phyloP scores from a whole-genome alignment of 2,113 vertebrate species.

The Clarias magur region DNA sequence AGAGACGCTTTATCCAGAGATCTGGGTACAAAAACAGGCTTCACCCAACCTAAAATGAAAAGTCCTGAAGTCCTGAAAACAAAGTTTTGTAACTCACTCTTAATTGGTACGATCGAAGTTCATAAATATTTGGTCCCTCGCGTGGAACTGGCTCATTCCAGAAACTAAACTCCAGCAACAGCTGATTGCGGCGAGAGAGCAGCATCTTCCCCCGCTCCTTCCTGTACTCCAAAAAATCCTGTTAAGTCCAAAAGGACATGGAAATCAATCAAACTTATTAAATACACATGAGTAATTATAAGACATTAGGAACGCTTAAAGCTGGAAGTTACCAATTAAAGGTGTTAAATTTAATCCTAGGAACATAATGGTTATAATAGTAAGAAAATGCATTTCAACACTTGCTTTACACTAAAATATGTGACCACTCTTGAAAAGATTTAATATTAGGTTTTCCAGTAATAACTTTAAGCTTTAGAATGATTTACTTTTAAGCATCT shows the following conservation, averaged over 20 bases:
- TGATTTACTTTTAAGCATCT: background rate
- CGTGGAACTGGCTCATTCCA: slow-evolving; percentile 93
- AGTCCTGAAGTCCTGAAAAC: background rate
- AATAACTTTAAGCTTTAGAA: background rate
- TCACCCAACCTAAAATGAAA: background rate
- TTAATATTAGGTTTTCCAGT: background rate
- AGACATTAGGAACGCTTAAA: background rate
- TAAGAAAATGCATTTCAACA: background rate
- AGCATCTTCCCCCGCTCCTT: slow-evolving; percentile 91
- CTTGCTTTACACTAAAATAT: background rate
- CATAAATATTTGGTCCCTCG: slow-evolving; percentile 91
- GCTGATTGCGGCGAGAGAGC: slow-evolving; percentile 90
- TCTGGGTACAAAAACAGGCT: background rate
- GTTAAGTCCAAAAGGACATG: slow-evolving; percentile 39
- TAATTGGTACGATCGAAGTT: slow-evolving; percentile 93
- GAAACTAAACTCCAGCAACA: slow-evolving; percentile 95
- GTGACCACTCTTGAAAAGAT: background rate
- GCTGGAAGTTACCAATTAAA: background rate
- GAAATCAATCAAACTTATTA: background rate
- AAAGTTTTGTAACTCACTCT: slow-evolving; percentile 76
- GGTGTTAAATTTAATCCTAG: background rate
- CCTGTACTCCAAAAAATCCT: slow-evolving; percentile 88
- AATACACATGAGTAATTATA: background rate
- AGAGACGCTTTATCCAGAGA: background rate
- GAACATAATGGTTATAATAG: slow-evolving; percentile 2